phyloP scores from a whole-genome alignment of 2,888 invertebrate genomes.

The Eupsilia transversa region DNA sequence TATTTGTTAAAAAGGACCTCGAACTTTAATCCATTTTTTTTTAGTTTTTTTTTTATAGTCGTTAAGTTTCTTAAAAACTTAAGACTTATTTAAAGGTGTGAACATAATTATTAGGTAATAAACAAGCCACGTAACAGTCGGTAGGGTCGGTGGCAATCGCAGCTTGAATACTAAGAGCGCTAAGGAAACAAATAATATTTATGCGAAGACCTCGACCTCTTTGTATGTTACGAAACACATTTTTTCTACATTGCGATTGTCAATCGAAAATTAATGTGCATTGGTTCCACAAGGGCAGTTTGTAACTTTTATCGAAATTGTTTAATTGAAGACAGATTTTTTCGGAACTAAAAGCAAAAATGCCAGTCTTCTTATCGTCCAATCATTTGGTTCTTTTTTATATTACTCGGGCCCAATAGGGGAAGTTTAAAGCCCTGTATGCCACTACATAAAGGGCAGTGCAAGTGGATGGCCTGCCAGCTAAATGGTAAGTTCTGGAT shows the following conservation, averaged over 20 bases:
- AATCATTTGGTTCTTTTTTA: background rate
- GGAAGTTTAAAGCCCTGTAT: too few relatives aligned
- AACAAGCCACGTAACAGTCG: constrained; percentile 81
- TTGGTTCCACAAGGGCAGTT: background rate
- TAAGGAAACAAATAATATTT: constrained; percentile 84
- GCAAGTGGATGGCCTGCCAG: background rate
- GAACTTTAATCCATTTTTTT: background rate
- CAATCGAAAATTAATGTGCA: constrained; percentile 10
- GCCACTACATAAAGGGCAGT: too few relatives aligned
- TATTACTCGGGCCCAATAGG: background rate
- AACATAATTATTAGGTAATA: constrained; percentile 82
- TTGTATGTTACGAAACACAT: constrained; percentile 82
- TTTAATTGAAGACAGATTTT: background rate
- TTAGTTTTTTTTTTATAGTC: background rate
- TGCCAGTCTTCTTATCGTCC: background rate
- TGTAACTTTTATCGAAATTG: background rate
- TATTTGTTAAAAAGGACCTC: background rate
- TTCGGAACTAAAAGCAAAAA: background rate
- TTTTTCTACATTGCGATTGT: constrained; percentile 51
- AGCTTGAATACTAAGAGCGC: constrained; percentile 80
- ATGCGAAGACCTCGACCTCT: constrained; percentile 84
- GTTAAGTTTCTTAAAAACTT: constrained; percentile 1
- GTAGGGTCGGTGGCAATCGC: constrained; percentile 80
- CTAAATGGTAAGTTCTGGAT: too few relatives aligned
- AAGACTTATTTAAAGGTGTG: constrained; percentile 59